Base-by-base conservation (phyloP, 2,888 invertebrate genomes). In the Eledone cirrhosa region DNA sequence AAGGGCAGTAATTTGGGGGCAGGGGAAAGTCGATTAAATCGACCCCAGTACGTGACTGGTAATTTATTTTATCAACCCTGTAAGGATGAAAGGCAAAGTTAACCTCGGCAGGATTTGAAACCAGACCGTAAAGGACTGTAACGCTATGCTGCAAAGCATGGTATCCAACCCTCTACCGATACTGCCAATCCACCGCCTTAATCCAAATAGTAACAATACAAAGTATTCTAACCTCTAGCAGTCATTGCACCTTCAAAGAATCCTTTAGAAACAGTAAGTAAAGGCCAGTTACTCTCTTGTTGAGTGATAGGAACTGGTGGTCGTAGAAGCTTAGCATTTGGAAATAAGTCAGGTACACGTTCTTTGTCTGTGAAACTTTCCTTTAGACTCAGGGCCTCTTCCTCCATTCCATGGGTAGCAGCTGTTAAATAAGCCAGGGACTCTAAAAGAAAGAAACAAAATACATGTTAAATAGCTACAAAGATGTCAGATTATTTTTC, bases 221-320 rank as follows among this genome's bases (percentile, higher is more conserved):
- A 69, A 31, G 14, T 72, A 31, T 91, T 2, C 59, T 77, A 90
- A 93, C 94, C 88, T 94, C 88, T 85, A 79, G 85, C 84, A 27
- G 87, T 86, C 84, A 89, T 89, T 29, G 88, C 89, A 27, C 89
- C 88, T 81, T 91, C 91, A 84, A 92, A 91, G 86, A 91, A 90
- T 80, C 92, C 94, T 91, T 95, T 94, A 2, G 97, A 96, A 0
- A 98, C 95, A 0, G 98, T 97, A 33, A 99, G 92, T 16, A 98
- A 91, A 0, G 99, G 99, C 99, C 99, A 99, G 91, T 99, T 99
- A 77, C 94, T 94, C 90, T 98, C 98, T n/a, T 95, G 95, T 86
- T 95, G 89, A 83, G 94, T 94, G 77, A 98, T 94, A 0, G 99
- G 98, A 27, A 95, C 94, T 0, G 98, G 97, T 0, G 99, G 98